A percentile compares a stretch with the other conserved stretches of the same genome.
Evolutionary conservation across 2,888 invertebrate species (phyloP).

Genomic region (Bellardia pandia): DNA sequence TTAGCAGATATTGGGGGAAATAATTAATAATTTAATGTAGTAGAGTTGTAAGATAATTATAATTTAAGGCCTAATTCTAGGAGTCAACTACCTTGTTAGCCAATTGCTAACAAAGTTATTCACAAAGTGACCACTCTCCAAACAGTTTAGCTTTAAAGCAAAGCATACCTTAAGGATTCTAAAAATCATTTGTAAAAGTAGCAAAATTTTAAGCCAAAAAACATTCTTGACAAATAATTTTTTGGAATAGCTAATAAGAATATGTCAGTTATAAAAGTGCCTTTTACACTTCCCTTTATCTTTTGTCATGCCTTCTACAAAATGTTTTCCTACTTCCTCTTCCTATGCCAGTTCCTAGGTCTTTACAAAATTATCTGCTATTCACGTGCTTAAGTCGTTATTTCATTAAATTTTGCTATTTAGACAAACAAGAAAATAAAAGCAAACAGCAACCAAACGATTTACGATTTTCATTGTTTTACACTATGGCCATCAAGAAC

Average conservation of each 20-base stretch:
- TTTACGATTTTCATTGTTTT: conserved; percentile 58
- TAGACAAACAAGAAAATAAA: background rate
- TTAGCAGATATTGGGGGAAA: too few relatives aligned
- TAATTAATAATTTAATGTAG: too few relatives aligned
- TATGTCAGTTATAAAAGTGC: background rate
- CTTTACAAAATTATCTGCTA: conserved; percentile 56
- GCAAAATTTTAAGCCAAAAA: too few relatives aligned
- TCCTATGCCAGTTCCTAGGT: conserved; percentile 5
- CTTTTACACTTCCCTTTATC: background rate
- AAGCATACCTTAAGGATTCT: too few relatives aligned
- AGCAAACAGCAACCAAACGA: conserved; percentile 21
- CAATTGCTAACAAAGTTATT: too few relatives aligned
- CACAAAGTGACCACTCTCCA: too few relatives aligned
- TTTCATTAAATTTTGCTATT: conserved; percentile 55
- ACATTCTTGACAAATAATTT: background rate
- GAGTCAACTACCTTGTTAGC: too few relatives aligned
- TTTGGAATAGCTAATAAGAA: background rate
- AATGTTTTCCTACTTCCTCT: conserved; percentile 35
- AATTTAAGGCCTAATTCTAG: background rate
- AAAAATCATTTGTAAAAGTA: too few relatives aligned
- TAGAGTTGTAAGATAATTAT: background rate
- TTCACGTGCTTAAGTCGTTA: conserved; percentile 75
- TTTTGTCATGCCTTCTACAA: conserved; percentile 1
- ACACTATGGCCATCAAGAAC: conserved; percentile 36
- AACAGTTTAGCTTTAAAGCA: too few relatives aligned